Percentiles rank a stretch among this genome's conserved stretches.
Evolutionary conservation across 53 echinoderm and acorn worm genomes (phyloP).

Genomic region (Echinometra lucunter): DNA sequence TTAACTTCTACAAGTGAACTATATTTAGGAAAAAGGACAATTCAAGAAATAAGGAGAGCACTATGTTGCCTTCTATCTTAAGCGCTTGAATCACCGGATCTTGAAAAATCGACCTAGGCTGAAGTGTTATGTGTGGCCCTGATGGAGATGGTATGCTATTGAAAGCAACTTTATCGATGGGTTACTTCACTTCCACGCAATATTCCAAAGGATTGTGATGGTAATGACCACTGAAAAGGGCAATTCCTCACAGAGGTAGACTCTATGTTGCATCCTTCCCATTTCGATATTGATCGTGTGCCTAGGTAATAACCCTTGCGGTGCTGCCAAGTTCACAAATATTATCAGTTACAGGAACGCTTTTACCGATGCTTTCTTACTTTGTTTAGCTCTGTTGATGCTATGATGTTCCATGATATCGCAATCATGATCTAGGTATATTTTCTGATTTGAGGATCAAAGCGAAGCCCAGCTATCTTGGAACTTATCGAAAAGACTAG

Average conservation of each 20-base stretch:
- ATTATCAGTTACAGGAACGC: neutral
- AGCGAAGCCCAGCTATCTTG: neutral
- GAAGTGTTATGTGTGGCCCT: neutral
- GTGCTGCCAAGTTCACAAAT: neutral
- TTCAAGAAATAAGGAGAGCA: too few species aligned
- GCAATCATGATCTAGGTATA: too few species aligned
- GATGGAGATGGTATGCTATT: neutral
- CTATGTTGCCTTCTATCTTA: neutral
- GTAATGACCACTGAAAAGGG: slow-evolving; percentile 47
- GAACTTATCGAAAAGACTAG: neutral
- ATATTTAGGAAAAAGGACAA: too few species aligned
- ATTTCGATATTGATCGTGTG: neutral
- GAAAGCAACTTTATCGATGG: slow-evolving; percentile 15
- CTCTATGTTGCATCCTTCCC: neutral
- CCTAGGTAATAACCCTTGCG: neutral
- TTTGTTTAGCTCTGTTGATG: neutral
- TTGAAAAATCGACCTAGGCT: neutral
- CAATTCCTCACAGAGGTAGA: slow-evolving; percentile 21
- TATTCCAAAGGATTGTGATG: slow-evolving; percentile 19
- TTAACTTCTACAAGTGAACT: too few species aligned
- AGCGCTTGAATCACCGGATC: neutral
- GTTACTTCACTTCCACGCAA: neutral
- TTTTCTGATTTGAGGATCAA: too few species aligned
- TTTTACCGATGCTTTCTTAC: neutral
- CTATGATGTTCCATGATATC: too few species aligned